phyloP scores from a whole-genome alignment of 2,113 vertebrate species.

The Elaphurus davidianus region DNA sequence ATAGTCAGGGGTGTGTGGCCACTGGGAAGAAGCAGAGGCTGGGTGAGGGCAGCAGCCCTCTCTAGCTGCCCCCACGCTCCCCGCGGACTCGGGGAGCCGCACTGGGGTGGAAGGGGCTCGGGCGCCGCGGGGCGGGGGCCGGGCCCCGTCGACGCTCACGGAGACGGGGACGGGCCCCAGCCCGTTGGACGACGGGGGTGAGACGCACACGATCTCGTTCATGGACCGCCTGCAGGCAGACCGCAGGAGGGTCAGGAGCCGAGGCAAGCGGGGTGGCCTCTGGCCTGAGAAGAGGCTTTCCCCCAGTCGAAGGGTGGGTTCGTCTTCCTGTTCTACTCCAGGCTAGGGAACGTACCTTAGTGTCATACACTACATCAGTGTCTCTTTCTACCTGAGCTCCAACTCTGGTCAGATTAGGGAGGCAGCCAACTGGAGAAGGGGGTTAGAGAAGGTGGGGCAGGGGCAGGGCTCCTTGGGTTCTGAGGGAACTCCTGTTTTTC shows the following conservation, averaged over 20 bases:
- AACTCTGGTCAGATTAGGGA: background rate
- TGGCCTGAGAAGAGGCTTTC: background rate
- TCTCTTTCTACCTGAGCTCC: background rate
- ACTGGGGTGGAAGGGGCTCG: background rate
- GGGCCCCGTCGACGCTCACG: constrained; percentile 92
- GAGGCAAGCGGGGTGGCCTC: fast-evolving
- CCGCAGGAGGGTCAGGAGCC: background rate
- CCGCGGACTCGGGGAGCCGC: background rate
- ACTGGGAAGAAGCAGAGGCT: constrained; percentile 78
- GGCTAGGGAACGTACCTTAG: fast-evolving
- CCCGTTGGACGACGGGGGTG: constrained; percentile 89
- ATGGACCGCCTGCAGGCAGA: constrained; percentile 86
- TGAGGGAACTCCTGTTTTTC: background rate
- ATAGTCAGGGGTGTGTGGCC: constrained; percentile 94
- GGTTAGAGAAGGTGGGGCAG: background rate
- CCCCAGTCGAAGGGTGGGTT: background rate
- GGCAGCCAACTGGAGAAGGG: background rate
- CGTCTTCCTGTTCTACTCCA: background rate
- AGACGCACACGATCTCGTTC: constrained; percentile 94
- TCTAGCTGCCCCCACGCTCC: background rate
- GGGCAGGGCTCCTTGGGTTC: background rate
- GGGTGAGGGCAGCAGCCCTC: background rate
- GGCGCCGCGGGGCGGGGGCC: background rate
- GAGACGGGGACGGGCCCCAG: constrained; percentile 91
- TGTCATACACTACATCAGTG: no score